Conservation (phyloP, 2,888 invertebrate genomes). For the Hartigia nigra region DNA sequence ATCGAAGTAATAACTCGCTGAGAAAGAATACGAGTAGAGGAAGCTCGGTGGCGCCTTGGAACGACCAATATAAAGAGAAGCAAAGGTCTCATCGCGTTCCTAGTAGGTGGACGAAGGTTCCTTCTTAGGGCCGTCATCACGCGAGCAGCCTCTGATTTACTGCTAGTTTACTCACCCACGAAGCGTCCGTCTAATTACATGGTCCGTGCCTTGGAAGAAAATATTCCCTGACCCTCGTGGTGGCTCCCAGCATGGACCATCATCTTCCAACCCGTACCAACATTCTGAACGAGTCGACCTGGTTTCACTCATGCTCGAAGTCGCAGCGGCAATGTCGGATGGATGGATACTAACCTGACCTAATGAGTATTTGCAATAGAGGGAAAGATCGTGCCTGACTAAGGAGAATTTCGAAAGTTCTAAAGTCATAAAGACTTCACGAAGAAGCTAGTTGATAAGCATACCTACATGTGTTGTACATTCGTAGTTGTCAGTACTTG, state of each 20-base stretch:
- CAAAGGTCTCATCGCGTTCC: not conserved
- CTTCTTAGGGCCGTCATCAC: conserved; percentile 45
- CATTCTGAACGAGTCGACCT: not conserved
- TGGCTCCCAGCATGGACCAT: not conserved
- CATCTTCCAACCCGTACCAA: not conserved
- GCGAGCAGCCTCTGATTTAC: conserved; percentile 55
- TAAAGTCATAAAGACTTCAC: not conserved
- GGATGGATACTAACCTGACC: not conserved
- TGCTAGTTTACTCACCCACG: conserved; percentile 58
- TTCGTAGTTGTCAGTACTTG: not conserved
- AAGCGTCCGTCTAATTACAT: conserved; percentile 59
- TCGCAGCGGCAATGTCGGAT: not conserved
- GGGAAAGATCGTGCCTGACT: not conserved
- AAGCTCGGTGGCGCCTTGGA: not conserved
- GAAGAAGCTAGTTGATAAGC: not conserved
- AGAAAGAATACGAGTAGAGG: not conserved
- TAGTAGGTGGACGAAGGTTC: not conserved
- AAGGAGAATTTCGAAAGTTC: not conserved
- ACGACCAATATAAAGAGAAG: not conserved
- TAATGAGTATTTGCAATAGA: not conserved
- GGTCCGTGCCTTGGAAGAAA: conserved; percentile 48
- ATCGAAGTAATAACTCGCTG: not conserved
- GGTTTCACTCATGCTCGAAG: not conserved
- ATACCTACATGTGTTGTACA: not conserved
- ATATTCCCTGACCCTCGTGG: conserved; percentile 39